phyloP scores from a whole-genome alignment of 1,140 invertebrate species.

The Aphelenchoides besseyi region DNA sequence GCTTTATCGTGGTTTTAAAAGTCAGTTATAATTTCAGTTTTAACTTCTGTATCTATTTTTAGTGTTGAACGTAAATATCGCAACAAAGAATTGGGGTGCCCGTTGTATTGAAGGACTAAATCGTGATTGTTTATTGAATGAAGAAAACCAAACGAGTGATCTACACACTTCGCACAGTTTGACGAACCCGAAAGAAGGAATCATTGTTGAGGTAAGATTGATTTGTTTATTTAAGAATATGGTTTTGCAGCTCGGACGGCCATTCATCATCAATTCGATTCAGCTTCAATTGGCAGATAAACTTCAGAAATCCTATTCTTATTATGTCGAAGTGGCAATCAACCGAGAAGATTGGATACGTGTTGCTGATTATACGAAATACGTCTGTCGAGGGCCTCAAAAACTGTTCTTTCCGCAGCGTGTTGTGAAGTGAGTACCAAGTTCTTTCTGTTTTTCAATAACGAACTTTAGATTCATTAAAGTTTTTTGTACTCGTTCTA shows the following conservation, averaged over 20 bases:
- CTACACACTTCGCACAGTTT: constrained; percentile 26
- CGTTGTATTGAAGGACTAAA: constrained; percentile 38
- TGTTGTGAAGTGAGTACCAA: constrained; percentile 70
- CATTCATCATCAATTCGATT: constrained; percentile 52
- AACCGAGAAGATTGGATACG: constrained; percentile 78
- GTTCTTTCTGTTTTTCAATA: constrained; percentile 30
- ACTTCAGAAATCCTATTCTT: constrained; percentile 71
- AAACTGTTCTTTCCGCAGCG: constrained; percentile 83
- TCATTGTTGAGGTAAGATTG: constrained; percentile 32
- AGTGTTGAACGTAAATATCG: constrained; percentile 40
- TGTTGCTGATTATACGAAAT: constrained; percentile 84
- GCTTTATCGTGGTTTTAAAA: constrained; percentile 70
- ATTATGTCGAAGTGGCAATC: constrained; percentile 91
- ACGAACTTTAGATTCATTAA: constrained; percentile 34
- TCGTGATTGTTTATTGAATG: neutral
- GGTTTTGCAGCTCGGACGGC: constrained; percentile 38
- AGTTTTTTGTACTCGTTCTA: constrained; percentile 36
- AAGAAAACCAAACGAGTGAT: constrained; percentile 21
- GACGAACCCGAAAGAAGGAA: constrained; percentile 31
- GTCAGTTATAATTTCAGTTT: constrained; percentile 22
- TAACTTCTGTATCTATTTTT: constrained; percentile 15
- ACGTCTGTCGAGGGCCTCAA: constrained; percentile 92
- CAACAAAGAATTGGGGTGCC: constrained; percentile 28
- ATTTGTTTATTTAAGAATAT: constrained; percentile 16
- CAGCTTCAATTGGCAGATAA: constrained; percentile 32